A percentile compares a stretch with the other conserved stretches of the same genome.
phyloP scores from a whole-genome alignment of 30 jellyfish, hydroid and myxozoan genomes.

The Nemopilema nomurai region DNA sequence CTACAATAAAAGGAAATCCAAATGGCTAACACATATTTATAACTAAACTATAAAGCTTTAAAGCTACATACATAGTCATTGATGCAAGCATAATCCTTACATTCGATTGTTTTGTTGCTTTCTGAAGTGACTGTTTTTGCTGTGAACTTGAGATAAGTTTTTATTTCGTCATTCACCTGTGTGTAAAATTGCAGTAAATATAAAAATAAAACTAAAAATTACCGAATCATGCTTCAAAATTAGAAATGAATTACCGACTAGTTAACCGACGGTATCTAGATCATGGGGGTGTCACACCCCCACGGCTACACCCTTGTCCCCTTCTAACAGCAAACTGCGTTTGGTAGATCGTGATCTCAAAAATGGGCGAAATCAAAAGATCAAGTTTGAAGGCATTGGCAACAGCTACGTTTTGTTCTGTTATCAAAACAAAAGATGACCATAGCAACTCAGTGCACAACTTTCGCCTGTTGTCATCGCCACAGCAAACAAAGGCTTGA shows the following conservation, averaged over 20 bases:
- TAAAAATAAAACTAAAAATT: background rate
- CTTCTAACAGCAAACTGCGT: no score
- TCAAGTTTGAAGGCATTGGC: background rate
- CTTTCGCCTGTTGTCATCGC: background rate
- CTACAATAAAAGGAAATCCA: no score
- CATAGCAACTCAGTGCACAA: background rate
- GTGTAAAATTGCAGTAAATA: conserved; percentile 15
- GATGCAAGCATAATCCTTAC: background rate
- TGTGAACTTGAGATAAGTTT: conserved; percentile 5
- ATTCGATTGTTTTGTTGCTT: background rate
- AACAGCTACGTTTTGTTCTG: background rate
- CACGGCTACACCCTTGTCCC: no score
- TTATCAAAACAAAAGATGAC: background rate
- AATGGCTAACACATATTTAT: no score
- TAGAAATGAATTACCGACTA: background rate
- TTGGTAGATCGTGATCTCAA: no score
- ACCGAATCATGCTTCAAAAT: conserved; percentile 3
- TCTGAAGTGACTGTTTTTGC: background rate
- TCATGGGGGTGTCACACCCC: no score
- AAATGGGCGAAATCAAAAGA: no score
- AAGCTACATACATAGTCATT: no score
- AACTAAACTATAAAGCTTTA: no score
- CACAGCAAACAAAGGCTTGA: background rate
- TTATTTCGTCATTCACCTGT: conserved; percentile 8
- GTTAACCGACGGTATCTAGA: conserved; percentile 13